These are phyloP conservation scores for Eleutherodactylus coqui DNA, from an alignment of 2,797 vertebrate species.

Conservation along the genomic window DNA sequence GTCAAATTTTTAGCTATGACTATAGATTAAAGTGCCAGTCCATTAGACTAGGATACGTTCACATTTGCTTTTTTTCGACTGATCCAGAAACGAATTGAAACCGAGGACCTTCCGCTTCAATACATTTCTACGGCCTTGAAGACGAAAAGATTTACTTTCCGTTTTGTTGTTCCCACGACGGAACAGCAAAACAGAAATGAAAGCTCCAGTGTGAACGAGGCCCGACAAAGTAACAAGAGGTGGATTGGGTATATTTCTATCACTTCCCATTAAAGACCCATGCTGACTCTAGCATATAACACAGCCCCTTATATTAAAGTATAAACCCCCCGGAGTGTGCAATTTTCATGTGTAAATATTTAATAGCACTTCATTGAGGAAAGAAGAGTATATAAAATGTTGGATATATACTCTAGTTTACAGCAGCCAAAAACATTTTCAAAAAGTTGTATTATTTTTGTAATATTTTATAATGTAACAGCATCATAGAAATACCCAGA, in stretches of 20 bases:
- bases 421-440: neutral
- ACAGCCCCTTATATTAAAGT: conserved; percentile 14
- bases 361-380: conserved; percentile 15
- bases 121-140: no score
- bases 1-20: neutral
- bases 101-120: no score
- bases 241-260: neutral
- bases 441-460: neutral
- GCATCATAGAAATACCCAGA: neutral
- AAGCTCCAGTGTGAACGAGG: no score
- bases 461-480: neutral
- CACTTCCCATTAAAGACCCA: neutral
- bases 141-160: no score
- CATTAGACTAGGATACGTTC: no score
- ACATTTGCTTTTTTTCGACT: no score
- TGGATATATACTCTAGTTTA: neutral
- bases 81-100: no score
- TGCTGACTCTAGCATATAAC: neutral
- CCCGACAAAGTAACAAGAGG: neutral
- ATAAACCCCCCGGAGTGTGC: conserved; percentile 13
- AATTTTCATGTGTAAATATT: conserved; percentile 35
- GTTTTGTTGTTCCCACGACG: no score
- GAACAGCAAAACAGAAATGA: no score
- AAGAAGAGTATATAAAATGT: neutral
- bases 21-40: neutral